Conservation (phyloP, 2,888 invertebrate species). For the Pseudococcus longispinus region DNA sequence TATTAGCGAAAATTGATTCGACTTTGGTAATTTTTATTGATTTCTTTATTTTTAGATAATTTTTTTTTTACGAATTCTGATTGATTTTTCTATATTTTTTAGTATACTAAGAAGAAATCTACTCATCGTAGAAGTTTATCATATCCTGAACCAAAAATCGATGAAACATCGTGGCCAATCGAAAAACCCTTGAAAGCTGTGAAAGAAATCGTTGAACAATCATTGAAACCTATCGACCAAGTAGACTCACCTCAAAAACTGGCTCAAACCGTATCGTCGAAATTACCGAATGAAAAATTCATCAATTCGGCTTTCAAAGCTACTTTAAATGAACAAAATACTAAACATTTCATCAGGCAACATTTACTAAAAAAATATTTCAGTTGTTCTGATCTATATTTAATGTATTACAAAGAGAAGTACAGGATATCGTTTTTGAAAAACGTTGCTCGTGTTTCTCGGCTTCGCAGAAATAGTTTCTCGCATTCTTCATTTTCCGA, state of each 20-base stretch:
- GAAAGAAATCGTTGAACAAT: not conserved
- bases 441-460: not conserved
- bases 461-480: constrained; percentile 9
- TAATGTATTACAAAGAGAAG: constrained; percentile 17
- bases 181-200: not conserved
- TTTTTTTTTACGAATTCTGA: not conserved
- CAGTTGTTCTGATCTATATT: constrained; percentile 39
- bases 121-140: constrained; percentile 68
- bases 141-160: constrained; percentile 64
- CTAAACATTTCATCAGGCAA: constrained; percentile 40
- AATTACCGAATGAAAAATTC: constrained; percentile 15
- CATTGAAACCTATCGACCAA: not conserved
- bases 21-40: constrained; percentile 63
- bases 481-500: not conserved
- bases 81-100: not conserved
- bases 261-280: not conserved
- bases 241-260: not conserved
- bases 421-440: constrained; percentile 4
- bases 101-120: constrained; percentile 61
- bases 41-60: not conserved
- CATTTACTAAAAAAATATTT: constrained; percentile 40
- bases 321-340: not conserved
- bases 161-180: constrained; percentile 5
- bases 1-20: constrained; percentile 71
- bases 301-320: constrained; percentile 50